Evolutionary conservation across 2,113 vertebrate genomes (phyloP), one percentile per base, ranked within the genome.

Genomic region (Pungitius pungitius): DNA sequence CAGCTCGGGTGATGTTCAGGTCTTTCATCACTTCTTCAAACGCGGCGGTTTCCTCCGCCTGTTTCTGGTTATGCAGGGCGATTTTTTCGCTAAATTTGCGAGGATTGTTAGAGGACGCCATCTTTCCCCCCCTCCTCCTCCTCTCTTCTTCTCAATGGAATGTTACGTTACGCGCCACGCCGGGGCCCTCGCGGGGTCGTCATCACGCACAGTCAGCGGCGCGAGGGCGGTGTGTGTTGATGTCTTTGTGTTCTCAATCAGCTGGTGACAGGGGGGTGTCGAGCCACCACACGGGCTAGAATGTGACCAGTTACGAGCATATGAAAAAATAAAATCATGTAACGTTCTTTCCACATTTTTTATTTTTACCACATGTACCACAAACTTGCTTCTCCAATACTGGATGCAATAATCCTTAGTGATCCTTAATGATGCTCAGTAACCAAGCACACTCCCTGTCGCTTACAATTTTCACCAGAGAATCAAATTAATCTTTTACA

Each of bases 31-130:
- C 96, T 90, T 98, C 96, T 90, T 98, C 96, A 82, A 97, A 97
- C 65, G 96, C 96, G 27, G 96, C 96, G 0, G 96, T 97, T 93
- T 97, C 96, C 92, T 97, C 96, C 68, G 96, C 96, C 93, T 98
- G 96, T 87, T 97, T 97, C 90, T 98, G 96, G 85, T 96, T 97
- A 88, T 98, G 96, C 92, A 98, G 90, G 76, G 96, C 96, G 89
- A 98, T 98, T 94, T 98, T 98, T 93, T 98, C 96, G 94, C 96
- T 98, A 92, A 98, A 98, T 97, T 98, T 98, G 90, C 96, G 96
- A 87, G 96, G 96, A 96, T 97, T 98, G 94, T 96, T 98, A 90
- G 96, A 97, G 91, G 96, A 95, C 96, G 96, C 96, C 96, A 97
- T 97, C 94, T 97, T 97, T 94, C 94, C 66, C 56, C 90, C 3